These are phyloP conservation scores for Dolichopus griseipennis DNA, from an alignment of 2,888 invertebrate species.

Conservation along the genomic window DNA sequence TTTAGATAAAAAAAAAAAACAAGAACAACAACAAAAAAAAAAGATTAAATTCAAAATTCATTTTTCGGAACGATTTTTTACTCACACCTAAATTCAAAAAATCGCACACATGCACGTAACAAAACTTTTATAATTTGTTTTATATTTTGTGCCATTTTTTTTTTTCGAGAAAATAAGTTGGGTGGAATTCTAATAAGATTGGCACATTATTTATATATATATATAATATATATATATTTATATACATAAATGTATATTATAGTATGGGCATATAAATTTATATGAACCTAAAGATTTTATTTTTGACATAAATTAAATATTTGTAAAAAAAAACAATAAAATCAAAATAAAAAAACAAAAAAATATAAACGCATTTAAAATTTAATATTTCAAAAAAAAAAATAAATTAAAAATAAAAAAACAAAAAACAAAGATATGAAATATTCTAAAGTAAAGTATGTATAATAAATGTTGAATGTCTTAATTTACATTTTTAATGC, in stretches of 20 bases:
- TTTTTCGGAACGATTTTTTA: background rate
- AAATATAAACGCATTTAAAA: background rate
- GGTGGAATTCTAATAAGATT: background rate
- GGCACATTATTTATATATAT: background rate
- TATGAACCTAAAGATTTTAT: background rate
- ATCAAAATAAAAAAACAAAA: too few species aligned
- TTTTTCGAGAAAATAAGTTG: too few species aligned
- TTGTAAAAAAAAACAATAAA: background rate
- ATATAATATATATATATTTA: background rate
- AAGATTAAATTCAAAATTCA: background rate
- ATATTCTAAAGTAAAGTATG: background rate
- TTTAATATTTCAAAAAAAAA: background rate
- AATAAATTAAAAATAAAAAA: too few species aligned
- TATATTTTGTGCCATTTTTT: background rate
- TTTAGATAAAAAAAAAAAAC: background rate
- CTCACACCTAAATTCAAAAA: too few species aligned
- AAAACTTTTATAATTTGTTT: background rate
- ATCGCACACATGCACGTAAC: background rate
- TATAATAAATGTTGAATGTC: background rate
- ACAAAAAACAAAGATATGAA: background rate
- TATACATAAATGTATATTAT: background rate
- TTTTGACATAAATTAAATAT: conserved; percentile 1
- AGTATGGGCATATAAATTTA: background rate
- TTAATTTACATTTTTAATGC: background rate
- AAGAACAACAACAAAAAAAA: background rate